phyloP scores from a whole-genome alignment of 1,140 invertebrate species.

The Drosophila kohkoa region DNA sequence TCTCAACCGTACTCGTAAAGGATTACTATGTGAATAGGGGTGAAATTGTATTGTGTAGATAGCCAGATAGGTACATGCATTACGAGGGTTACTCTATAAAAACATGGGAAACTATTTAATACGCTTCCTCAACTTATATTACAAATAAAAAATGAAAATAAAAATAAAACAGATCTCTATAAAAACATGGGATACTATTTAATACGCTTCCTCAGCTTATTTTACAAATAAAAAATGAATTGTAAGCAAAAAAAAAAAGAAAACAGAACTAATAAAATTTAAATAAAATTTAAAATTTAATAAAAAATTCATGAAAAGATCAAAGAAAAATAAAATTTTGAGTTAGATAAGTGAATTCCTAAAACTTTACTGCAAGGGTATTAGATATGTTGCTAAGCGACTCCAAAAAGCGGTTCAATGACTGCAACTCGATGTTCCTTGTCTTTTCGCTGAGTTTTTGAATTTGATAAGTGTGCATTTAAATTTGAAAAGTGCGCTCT shows the following conservation, averaged over 20 bases:
- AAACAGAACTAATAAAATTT: too few species aligned
- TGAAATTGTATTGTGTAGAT: background rate
- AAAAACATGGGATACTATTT: background rate
- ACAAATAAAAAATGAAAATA: too few species aligned
- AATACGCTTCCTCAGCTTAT: too few species aligned
- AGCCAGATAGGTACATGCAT: too few species aligned
- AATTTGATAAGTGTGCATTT: background rate
- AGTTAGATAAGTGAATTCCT: too few species aligned
- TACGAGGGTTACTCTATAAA: background rate
- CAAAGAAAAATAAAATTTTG: too few species aligned
- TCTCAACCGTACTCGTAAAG: too few species aligned
- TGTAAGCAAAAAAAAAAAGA: too few species aligned
- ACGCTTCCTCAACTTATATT: too few species aligned
- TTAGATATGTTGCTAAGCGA: background rate
- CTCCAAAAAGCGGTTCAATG: conserved; percentile 10
- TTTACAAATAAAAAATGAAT: too few species aligned
- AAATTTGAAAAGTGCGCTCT: conserved; percentile 11
- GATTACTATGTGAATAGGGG: background rate
- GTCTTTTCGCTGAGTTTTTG: conserved; percentile 17
- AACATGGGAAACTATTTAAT: background rate
- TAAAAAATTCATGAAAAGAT: too few species aligned
- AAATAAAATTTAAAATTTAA: too few species aligned
- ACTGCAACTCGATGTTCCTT: conserved; percentile 13
- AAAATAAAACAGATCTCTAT: background rate
- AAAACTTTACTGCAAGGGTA: background rate